phyloP scores from a whole-genome alignment of 2,113 vertebrate species.

The Leucosticte australis region DNA sequence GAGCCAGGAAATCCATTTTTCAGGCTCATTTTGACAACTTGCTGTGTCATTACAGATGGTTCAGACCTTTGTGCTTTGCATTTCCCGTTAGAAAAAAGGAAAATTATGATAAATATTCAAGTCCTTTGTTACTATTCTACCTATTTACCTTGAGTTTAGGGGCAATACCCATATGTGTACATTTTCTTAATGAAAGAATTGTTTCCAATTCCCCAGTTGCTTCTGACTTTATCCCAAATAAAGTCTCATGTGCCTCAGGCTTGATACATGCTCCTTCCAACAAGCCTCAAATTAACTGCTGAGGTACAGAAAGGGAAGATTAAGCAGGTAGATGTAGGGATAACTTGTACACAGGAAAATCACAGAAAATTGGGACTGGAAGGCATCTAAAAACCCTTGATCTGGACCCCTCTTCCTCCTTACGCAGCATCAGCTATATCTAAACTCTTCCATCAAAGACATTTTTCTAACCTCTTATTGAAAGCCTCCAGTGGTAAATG shows the following conservation, averaged over 20 bases:
- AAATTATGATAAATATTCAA: neutral
- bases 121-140: neutral
- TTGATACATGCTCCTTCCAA: neutral
- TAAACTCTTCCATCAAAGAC: neutral
- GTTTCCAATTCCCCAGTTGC: neutral
- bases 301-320: neutral
- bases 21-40: neutral
- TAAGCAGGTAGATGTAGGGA: neutral
- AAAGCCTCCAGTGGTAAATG: neutral
- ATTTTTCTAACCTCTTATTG: neutral
- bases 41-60: neutral
- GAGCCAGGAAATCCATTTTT: neutral
- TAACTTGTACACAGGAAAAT: neutral
- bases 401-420: neutral
- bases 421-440: neutral
- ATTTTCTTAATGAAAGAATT: neutral
- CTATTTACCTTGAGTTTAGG: neutral
- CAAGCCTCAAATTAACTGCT: neutral
- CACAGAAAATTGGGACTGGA: neutral
- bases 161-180: neutral
- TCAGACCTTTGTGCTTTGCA: neutral
- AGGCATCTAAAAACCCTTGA: neutral
- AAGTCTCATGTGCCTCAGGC: neutral
- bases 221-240: neutral
- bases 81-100: neutral